These are phyloP conservation scores for Nasalis larvatus DNA, from an alignment of 2,113 vertebrate species.

Conservation along the genomic window DNA sequence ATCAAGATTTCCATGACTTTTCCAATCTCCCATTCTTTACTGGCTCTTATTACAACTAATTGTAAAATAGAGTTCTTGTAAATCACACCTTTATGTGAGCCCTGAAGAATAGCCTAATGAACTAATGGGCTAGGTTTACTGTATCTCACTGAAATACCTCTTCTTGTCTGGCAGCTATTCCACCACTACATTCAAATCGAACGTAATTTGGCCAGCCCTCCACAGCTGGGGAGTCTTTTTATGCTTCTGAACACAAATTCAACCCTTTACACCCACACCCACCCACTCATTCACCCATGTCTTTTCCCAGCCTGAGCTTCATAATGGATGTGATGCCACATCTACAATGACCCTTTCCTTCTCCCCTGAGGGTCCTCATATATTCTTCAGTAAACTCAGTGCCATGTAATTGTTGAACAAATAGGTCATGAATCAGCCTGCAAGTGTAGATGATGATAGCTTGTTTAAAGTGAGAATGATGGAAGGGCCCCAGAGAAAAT, in stretches of 20 bases:
- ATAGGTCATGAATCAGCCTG: background rate
- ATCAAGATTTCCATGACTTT: slow-evolving; percentile 22
- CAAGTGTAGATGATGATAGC: background rate
- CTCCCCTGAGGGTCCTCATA: background rate
- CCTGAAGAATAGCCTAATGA: slow-evolving; percentile 7
- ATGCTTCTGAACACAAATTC: slow-evolving; percentile 39
- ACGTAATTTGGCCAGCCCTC: slow-evolving; percentile 24
- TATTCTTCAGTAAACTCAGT: background rate
- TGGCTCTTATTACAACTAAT: slow-evolving; percentile 28
- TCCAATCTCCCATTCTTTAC: slow-evolving; percentile 19
- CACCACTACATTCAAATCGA: slow-evolving; percentile 32
- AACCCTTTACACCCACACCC: background rate
- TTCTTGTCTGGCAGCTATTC: background rate
- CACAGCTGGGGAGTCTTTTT: slow-evolving; percentile 21
- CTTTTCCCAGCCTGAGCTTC: slow-evolving; percentile 26
- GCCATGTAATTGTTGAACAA: background rate
- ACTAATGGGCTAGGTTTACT: slow-evolving; percentile 60
- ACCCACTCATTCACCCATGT: background rate
- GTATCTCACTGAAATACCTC: background rate
- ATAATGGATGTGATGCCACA: background rate
- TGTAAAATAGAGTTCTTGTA: slow-evolving; percentile 43
- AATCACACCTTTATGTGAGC: slow-evolving; percentile 48
- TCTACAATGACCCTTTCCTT: slow-evolving; percentile 35
- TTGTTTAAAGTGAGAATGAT: slow-evolving; percentile 38
- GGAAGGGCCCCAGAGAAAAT: background rate